A percentile compares a stretch with the other conserved stretches of the same genome.
phyloP scores from a whole-genome alignment of 92 coral and sea anemone species.

The Heteractis magnifica region DNA sequence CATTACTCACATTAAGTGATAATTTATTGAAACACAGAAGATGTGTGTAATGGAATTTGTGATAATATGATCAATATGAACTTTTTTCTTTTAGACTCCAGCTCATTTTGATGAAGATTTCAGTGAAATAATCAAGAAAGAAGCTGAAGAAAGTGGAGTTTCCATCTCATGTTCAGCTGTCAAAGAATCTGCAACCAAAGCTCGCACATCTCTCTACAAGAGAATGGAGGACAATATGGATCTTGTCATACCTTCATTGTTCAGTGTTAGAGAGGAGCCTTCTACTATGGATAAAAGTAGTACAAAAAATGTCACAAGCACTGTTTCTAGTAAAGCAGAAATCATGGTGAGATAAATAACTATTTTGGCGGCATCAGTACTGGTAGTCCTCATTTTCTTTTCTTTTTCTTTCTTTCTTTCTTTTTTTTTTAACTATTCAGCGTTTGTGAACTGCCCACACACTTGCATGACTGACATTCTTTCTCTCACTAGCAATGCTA shows the following conservation, averaged over 20 bases:
- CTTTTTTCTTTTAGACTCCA: slow-evolving; percentile 55
- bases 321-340: slow-evolving; percentile 5
- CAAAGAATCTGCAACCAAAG: slow-evolving; percentile 60
- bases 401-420: no score
- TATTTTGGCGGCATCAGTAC: not conserved
- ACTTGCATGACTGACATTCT: no score
- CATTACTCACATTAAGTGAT: not conserved
- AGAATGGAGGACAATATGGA: slow-evolving; percentile 52
- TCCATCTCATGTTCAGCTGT: slow-evolving; percentile 55
- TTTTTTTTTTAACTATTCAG: no score
- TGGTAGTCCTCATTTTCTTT: not conserved
- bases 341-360: slow-evolving; percentile 12
- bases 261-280: not conserved
- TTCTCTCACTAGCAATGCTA: no score
- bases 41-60: no score
- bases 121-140: slow-evolving; percentile 87
- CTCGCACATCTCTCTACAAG: slow-evolving; percentile 71
- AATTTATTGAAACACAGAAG: not conserved
- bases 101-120: slow-evolving; percentile 90
- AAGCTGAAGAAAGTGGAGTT: slow-evolving; percentile 88
- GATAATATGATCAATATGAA: not conserved
- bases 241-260: slow-evolving; percentile 20
- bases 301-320: not conserved
- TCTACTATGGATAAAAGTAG: slow-evolving; percentile 12
- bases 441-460: no score